Base-by-base conservation (phyloP, 2,888 invertebrate species). In the Torymus tubicola region DNA sequence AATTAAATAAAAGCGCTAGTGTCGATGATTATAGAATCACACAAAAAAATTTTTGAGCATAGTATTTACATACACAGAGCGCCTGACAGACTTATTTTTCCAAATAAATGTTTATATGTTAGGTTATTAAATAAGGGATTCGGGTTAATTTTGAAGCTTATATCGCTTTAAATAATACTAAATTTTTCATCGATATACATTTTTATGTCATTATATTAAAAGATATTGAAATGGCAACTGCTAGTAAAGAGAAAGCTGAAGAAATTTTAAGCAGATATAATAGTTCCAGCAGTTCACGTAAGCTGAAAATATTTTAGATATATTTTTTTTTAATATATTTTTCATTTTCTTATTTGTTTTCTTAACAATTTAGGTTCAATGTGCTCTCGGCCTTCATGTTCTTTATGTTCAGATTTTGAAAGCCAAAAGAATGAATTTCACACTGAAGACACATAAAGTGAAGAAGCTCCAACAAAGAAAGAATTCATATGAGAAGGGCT, bases 1-100 rank as follows among this genome's bases (percentile, higher is more conserved):
- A n/a, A n/a, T n/a, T n/a, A n/a, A n/a, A n/a, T n/a, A n/a, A n/a
- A n/a, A n/a, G n/a, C n/a, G n/a, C n/a, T n/a, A n/a, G n/a, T n/a
- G n/a, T n/a, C n/a, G n/a, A 94, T 72, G 96, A 96, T 87, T 95
- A 96, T 90, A n/a, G n/a, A 97, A 98, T 91, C 92, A n/a, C n/a
- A n/a, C n/a, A n/a, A n/a, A n/a, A n/a, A n/a, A n/a, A n/a, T n/a
- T n/a, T n/a, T n/a, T n/a, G n/a, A n/a, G n/a, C n/a, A n/a, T n/a
- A n/a, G n/a, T n/a, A n/a, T n/a, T n/a, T n/a, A n/a, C n/a, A n/a
- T n/a, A n/a, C n/a, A n/a, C n/a, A n/a, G n/a, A n/a, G n/a, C n/a
- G n/a, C n/a, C n/a, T n/a, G n/a, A n/a, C n/a, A n/a, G n/a, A n/a
- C n/a, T n/a, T n/a, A n/a, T n/a, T n/a, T n/a, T n/a, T n/a, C n/a